Evolutionary conservation across 1,140 invertebrate genomes (phyloP).

Genomic region (Anoplolepis gracilipes): DNA sequence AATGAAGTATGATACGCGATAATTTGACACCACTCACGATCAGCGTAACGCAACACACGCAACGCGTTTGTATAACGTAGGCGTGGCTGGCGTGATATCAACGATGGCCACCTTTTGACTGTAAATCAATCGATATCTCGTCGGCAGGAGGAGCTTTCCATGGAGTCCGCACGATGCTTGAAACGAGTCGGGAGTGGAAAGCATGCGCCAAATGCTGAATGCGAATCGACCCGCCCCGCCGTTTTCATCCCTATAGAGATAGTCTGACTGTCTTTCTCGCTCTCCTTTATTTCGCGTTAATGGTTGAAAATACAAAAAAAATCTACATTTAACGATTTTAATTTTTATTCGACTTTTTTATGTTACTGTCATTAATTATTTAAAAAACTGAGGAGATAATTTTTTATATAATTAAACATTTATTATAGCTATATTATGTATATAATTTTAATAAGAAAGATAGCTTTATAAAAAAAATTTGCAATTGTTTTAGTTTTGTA

Average conservation of each 20-base stretch:
- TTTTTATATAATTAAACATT: not conserved
- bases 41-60: conserved; percentile 62
- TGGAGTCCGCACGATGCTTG: conserved; percentile 72
- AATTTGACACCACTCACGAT: conserved; percentile 63
- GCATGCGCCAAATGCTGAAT: conserved; percentile 82
- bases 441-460: not conserved
- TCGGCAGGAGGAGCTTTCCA: conserved; percentile 76
- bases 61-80: conserved; percentile 75
- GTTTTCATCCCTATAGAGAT: conserved; percentile 72
- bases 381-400: not conserved
- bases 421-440: not conserved
- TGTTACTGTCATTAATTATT: not conserved
- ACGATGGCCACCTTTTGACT: conserved; percentile 85
- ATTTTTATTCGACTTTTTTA: not conserved
- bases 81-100: conserved; percentile 84
- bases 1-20: conserved; percentile 69
- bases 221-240: conserved; percentile 81
- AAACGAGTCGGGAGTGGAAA: conserved; percentile 70
- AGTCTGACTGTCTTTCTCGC: conserved; percentile 52
- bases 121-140: conserved; percentile 86
- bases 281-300: not conserved
- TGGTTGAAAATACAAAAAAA: not conserved
- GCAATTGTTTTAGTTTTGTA: not conserved
- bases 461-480: not conserved
- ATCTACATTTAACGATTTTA: not conserved